Evolutionary conservation across 2,888 invertebrate species (phyloP).

Genomic region (Chymomyza caudatula): DNA sequence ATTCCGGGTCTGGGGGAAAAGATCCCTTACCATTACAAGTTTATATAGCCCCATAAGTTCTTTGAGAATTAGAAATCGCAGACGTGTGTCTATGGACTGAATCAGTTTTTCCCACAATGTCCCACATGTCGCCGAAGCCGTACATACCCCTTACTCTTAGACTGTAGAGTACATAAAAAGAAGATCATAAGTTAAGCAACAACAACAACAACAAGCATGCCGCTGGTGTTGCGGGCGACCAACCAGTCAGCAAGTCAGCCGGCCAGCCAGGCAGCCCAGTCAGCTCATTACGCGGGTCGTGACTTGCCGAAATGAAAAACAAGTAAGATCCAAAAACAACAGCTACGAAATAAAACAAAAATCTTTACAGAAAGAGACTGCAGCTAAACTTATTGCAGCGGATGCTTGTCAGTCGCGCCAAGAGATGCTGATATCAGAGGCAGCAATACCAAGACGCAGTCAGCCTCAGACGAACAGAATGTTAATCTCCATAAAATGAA

Average conservation of each 20-base stretch:
- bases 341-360: constrained; percentile 22
- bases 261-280: neutral
- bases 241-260: neutral
- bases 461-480: constrained; percentile 52
- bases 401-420: constrained; percentile 14
- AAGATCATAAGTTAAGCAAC: constrained; percentile 55
- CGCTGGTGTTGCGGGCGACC: constrained; percentile 3
- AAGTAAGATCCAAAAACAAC: constrained; percentile 56
- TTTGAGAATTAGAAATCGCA: too few species aligned
- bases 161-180: constrained; percentile 46
- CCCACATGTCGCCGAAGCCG: neutral
- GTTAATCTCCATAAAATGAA: constrained; percentile 72
- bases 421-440: constrained; percentile 13
- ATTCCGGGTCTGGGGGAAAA: too few species aligned
- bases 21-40: too few species aligned
- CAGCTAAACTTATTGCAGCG: constrained; percentile 50
- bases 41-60: too few species aligned
- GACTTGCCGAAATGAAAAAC: constrained; percentile 70
- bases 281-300: constrained; percentile 70
- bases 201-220: neutral
- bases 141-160: neutral
- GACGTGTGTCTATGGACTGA: too few species aligned
- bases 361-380: constrained; percentile 4
- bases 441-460: constrained; percentile 3
- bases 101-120: too few species aligned